Evolutionary conservation across 2,888 invertebrate genomes (phyloP), one percentile per base, ranked within the genome.

Genomic region (Cheilosia impressa): DNA sequence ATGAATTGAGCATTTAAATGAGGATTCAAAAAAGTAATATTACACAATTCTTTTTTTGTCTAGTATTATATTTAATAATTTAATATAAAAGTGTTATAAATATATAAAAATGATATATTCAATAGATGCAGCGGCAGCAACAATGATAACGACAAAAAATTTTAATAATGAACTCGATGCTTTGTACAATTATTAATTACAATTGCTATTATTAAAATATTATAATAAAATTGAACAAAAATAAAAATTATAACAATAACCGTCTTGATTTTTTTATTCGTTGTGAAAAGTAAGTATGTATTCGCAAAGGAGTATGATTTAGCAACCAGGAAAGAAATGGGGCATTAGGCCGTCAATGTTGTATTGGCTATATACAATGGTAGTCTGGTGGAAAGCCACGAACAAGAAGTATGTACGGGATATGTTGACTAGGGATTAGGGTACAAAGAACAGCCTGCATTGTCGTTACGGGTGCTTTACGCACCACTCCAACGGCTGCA

Each of bases 131-230:
- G 81, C 71, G 77, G 85, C 81, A 81, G 72, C 80, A 76, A 76
- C 45, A 80, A 45, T 17, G 45, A 66, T 58, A 45, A 57, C 38
- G 43, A 53, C 45, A 53, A 72, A 47, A 62, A 55, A 22, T 50
- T 55, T 63, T 58, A 55, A 15, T 17, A 78, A 71, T 65, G 17
- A 81, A 85, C 71, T 85, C 85, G 76, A 81, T 81, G 85, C 85
- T 85, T 85, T 85, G 85, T 85, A 85, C 85, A 85, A 85, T 85
- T 85, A 81, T 81, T 81, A 77, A 85, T 77, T 85, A 85, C 84
- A 85, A 81, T 76, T 85, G 81, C 85, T 85, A 85, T 83, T 83
- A 83, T 81, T 77, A 81, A 85, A 85, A 66, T 81, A 85, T 27
- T 72, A 85, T 81, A 85, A 79, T 75, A 71, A 85, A 66, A 38